These are phyloP conservation scores for Altica lythri DNA, from an alignment of 2,888 invertebrate genomes.

Conservation along the genomic window DNA sequence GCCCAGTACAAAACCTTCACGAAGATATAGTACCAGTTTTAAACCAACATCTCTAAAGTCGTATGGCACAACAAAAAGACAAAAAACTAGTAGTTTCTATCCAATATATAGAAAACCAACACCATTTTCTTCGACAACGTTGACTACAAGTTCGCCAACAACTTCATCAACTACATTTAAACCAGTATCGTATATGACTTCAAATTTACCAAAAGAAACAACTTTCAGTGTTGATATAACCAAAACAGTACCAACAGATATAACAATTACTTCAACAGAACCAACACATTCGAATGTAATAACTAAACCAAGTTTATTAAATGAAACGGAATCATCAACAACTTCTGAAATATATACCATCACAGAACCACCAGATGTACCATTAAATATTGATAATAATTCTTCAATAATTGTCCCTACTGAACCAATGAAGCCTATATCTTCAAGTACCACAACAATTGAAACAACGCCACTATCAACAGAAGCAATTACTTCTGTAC, in stretches of 20 bases:
- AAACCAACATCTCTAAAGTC: too few relatives aligned
- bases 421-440: slow-evolving; percentile 1
- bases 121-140: background rate
- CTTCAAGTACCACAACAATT: slow-evolving; percentile 18
- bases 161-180: slow-evolving; percentile 11
- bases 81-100: background rate
- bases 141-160: slow-evolving; percentile 1
- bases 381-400: background rate
- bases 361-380: background rate
- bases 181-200: background rate
- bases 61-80: background rate
- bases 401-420: slow-evolving; percentile 2
- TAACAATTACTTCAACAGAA: slow-evolving; percentile 7
- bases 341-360: slow-evolving; percentile 5
- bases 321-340: slow-evolving; percentile 17
- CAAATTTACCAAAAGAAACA: slow-evolving; percentile 2
- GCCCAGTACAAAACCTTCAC: background rate
- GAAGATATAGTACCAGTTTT: too few relatives aligned
- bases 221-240: background rate
- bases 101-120: background rate
- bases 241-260: background rate
- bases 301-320: background rate
- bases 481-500: background rate
- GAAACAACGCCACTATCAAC: slow-evolving; percentile 27
- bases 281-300: background rate